phyloP scores from a whole-genome alignment of 2,888 invertebrate species.

The Octodonta nipae region DNA sequence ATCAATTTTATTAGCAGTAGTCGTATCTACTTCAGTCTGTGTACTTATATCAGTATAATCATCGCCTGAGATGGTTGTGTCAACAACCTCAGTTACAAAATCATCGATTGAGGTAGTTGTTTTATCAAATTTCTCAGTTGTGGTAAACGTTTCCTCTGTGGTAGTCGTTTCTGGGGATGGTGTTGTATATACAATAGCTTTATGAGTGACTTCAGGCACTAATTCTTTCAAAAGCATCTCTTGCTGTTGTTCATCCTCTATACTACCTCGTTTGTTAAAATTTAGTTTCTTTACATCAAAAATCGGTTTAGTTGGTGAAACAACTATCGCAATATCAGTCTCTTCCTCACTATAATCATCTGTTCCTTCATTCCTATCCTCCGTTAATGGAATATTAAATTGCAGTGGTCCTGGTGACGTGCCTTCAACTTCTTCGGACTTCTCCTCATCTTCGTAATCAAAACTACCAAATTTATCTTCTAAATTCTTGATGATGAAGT shows the following conservation, averaged over 20 bases:
- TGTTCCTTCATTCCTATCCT: constrained; percentile 24
- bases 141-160: constrained; percentile 5
- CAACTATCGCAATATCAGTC: constrained; percentile 28
- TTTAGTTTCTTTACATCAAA: constrained; percentile 9
- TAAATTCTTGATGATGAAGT: constrained; percentile 42
- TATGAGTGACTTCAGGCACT: too few relatives aligned
- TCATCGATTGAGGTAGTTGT: too few relatives aligned
- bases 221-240: constrained; percentile 13
- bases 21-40: constrained; percentile 3
- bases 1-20: constrained; percentile 6
- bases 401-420: constrained; percentile 43
- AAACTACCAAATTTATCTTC: constrained; percentile 39
- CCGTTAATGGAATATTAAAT: constrained; percentile 40
- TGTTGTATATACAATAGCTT: too few relatives aligned
- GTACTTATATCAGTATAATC: constrained; percentile 2
- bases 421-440: constrained; percentile 16
- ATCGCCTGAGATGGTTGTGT: constrained; percentile 5
- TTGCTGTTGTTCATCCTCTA: constrained; percentile 12
- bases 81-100: too few relatives aligned
- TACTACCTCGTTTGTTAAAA: constrained; percentile 15
- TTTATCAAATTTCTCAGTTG: too few relatives aligned
- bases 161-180: too few relatives aligned
- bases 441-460: constrained; percentile 18
- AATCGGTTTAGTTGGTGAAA: constrained; percentile 27
- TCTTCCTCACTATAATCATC: constrained; percentile 33